These are phyloP conservation scores for Antrozous pallidus DNA, from an alignment of 2,797 vertebrate genomes.

Conservation along the genomic window DNA sequence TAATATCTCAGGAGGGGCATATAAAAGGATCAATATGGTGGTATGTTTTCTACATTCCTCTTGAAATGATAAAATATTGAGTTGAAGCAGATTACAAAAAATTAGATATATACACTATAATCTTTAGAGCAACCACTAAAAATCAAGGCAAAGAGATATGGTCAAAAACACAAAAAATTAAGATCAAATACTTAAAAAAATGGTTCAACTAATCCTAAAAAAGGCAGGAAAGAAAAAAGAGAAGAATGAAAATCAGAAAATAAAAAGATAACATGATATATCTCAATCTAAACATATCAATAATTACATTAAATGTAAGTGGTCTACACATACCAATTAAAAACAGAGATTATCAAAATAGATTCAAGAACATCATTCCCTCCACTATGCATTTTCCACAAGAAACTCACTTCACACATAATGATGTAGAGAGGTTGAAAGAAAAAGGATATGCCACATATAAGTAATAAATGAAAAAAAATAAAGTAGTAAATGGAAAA, in stretches of 20 bases:
- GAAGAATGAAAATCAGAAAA: neutral
- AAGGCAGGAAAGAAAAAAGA: neutral
- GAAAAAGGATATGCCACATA: neutral
- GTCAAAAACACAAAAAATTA: neutral
- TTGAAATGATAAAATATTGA: neutral
- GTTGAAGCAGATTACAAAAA: neutral
- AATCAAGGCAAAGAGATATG: neutral
- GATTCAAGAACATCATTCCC: neutral
- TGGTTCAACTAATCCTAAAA: neutral
- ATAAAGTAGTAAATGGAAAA: neutral
- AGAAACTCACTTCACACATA: neutral
- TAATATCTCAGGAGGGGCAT: neutral
- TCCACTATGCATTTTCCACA: neutral
- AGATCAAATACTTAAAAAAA: neutral
- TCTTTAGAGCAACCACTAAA: neutral
- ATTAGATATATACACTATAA: neutral
- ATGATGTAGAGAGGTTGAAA: neutral
- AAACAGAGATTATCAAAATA: conserved; percentile 8
- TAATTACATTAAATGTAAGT: conserved; percentile 51
- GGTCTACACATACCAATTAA: neutral
- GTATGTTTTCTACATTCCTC: neutral
- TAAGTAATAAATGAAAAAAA: neutral
- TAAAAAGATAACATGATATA: neutral
- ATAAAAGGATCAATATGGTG: neutral
- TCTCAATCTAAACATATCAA: neutral